Percentiles rank a stretch among this genome's conserved stretches.
These are phyloP conservation scores for Ruditapes philippinarum DNA, from an alignment of 1,140 invertebrate species.

Conservation along the genomic window DNA sequence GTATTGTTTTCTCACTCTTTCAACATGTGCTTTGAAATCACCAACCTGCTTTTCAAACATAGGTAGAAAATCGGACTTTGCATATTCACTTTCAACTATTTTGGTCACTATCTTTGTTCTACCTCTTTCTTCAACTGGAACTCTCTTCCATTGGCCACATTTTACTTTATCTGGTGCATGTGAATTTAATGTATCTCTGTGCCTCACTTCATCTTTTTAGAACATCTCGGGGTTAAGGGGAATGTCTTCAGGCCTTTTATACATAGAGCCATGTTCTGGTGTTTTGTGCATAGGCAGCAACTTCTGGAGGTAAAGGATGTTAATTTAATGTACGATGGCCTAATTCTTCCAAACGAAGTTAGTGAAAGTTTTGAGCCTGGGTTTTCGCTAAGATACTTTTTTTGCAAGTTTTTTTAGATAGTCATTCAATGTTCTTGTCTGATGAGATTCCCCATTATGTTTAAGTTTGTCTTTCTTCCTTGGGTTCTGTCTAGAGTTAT, in stretches of 20 bases:
- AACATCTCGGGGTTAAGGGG: neutral
- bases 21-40: slow-evolving; percentile 11
- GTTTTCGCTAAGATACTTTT: slow-evolving; percentile 24
- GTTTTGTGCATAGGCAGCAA: slow-evolving; percentile 34
- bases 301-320: neutral
- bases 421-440: slow-evolving; percentile 20
- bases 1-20: neutral
- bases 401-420: neutral
- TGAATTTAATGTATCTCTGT: neutral
- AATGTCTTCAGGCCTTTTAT: slow-evolving; percentile 1
- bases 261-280: slow-evolving; percentile 15
- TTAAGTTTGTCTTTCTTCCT: slow-evolving; percentile 42
- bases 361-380: neutral
- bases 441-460: neutral
- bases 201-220: neutral
- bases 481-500: slow-evolving; percentile 56
- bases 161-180: neutral
- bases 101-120: slow-evolving; percentile 42
- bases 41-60: neutral
- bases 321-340: slow-evolving; percentile 11
- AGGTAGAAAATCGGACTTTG: neutral
- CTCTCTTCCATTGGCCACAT: slow-evolving; percentile 28
- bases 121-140: slow-evolving; percentile 36
- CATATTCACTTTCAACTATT: slow-evolving; percentile 42
- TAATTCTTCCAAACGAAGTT: slow-evolving; percentile 1